These are phyloP conservation scores for Euphydryas editha DNA, from an alignment of 2,888 invertebrate species.

Conservation along the genomic window DNA sequence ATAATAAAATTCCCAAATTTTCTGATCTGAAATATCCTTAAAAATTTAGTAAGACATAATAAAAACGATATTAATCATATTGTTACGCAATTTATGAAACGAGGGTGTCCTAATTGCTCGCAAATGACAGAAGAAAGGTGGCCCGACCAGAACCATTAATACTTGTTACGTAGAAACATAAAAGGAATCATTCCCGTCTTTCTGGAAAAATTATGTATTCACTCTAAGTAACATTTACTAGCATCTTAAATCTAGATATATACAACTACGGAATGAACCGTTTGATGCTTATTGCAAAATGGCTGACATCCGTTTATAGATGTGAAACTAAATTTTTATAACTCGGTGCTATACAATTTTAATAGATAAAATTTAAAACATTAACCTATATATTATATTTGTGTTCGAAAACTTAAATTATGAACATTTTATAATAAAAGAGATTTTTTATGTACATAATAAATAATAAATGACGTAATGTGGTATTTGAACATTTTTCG, in stretches of 20 bases:
- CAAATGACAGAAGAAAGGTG: constrained; percentile 67
- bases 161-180: constrained; percentile 70
- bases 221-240: constrained; percentile 54
- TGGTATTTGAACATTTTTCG: background rate
- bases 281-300: constrained; percentile 24
- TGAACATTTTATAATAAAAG: too few relatives aligned
- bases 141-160: constrained; percentile 62
- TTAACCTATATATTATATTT: too few relatives aligned
- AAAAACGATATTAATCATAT: constrained; percentile 62
- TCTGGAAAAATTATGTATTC: constrained; percentile 72
- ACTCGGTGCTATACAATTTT: background rate
- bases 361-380: too few relatives aligned
- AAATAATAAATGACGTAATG: too few relatives aligned
- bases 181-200: constrained; percentile 65
- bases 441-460: too few relatives aligned
- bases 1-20: constrained; percentile 39
- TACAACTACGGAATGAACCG: constrained; percentile 19
- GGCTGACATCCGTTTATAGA: background rate
- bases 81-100: constrained; percentile 61
- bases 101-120: constrained; percentile 66
- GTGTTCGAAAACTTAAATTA: background rate
- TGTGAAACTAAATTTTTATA: background rate
- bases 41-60: constrained; percentile 41
- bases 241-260: constrained; percentile 38
- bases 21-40: constrained; percentile 1